Conservation (phyloP, 2,797 vertebrate genomes). For the Acipenser oxyrinchus region DNA sequence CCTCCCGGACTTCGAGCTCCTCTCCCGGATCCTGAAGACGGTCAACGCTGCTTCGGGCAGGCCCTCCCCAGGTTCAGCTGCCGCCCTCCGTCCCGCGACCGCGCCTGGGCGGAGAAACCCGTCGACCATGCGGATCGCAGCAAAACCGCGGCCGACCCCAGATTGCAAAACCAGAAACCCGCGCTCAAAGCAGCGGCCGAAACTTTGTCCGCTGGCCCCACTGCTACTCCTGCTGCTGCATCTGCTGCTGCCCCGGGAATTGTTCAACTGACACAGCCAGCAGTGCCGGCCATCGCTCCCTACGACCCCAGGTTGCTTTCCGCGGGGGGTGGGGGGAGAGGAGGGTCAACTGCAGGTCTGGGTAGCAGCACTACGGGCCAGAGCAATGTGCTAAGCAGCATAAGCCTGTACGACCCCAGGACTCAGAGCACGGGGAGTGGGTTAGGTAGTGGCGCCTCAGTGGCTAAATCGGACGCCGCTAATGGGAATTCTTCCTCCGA, state of each 20-base stretch:
- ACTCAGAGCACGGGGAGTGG: conserved; percentile 53
- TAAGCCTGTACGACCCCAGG: conserved; percentile 87
- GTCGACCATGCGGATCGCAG: conserved; percentile 70
- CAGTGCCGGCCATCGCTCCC: conserved; percentile 60
- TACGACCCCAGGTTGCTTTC: conserved; percentile 82
- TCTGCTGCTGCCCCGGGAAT: conserved; percentile 20
- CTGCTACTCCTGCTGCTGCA: conserved; percentile 12
- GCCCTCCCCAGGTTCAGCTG: background rate
- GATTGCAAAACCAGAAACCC: conserved; percentile 65
- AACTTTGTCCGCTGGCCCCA: conserved; percentile 7
- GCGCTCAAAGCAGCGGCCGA: conserved; percentile 18
- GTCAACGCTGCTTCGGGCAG: conserved; percentile 55
- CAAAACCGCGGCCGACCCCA: conserved; percentile 63
- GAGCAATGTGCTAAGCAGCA: conserved; percentile 76
- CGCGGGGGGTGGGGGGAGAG: conserved; percentile 62
- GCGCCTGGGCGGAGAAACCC: conserved; percentile 60
- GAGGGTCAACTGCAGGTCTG: conserved; percentile 37
- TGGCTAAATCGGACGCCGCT: too few species aligned
- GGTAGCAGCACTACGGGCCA: conserved; percentile 44
- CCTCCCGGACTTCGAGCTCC: conserved; percentile 84
- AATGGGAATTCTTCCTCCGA: conserved; percentile 28
- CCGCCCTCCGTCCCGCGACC: conserved; percentile 15
- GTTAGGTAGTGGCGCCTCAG: conserved; percentile 12
- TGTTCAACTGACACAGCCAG: conserved; percentile 7
- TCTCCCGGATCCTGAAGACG: conserved; percentile 84